Percentiles rank a stretch among this genome's conserved stretches.
Evolutionary conservation across 2,888 invertebrate genomes (phyloP).

Genomic region (Machimus rusticus): DNA sequence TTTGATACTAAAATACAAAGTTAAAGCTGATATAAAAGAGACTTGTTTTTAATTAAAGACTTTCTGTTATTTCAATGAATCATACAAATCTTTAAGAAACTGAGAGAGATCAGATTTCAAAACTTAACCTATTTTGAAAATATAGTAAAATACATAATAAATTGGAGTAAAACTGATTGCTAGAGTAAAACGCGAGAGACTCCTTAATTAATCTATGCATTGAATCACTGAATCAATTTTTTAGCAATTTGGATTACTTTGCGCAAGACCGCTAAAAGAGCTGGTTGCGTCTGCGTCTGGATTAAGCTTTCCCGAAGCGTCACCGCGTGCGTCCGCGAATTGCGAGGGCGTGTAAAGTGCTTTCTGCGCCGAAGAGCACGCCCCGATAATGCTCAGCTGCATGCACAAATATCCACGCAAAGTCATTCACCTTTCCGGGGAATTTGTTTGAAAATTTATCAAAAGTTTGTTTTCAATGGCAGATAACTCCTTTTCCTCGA

Average conservation of each 20-base stretch:
- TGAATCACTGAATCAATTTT: not conserved
- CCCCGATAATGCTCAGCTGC: not conserved
- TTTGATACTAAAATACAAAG: no score
- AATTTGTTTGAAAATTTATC: slow-evolving; percentile 7
- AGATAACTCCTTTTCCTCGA: slow-evolving; percentile 1
- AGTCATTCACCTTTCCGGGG: slow-evolving; percentile 14
- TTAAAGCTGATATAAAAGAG: no score
- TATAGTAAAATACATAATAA: no score
- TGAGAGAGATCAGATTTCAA: no score
- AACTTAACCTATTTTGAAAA: no score
- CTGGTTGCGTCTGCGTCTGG: not conserved
- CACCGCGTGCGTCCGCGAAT: not conserved
- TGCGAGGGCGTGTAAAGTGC: not conserved
- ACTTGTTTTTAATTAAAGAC: no score
- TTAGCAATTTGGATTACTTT: not conserved
- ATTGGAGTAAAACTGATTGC: no score
- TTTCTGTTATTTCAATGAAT: no score
- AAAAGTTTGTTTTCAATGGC: slow-evolving; percentile 31
- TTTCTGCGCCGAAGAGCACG: not conserved
- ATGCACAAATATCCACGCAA: slow-evolving; percentile 1
- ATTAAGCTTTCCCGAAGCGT: not conserved
- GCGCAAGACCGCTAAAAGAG: not conserved
- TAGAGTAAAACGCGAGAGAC: no score
- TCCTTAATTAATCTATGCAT: no score
- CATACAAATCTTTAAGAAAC: no score